Base-by-base conservation (phyloP, 2,797 vertebrate genomes). In the Scolopax rusticola region DNA sequence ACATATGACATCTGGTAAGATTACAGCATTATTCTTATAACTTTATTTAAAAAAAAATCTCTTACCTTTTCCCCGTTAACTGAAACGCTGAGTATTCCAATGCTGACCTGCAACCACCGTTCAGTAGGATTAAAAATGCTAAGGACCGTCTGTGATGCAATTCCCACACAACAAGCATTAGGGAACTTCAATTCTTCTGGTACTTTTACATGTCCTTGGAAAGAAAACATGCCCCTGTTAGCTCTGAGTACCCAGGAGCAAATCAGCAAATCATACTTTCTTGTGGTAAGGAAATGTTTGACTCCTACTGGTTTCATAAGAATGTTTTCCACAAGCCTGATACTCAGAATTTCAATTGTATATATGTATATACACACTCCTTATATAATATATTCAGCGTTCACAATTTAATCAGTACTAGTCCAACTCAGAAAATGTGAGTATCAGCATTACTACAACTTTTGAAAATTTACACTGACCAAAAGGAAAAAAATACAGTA, bases 81-180 rank as follows among this genome's bases (percentile, higher is more conserved):
- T 59, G 98, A 98, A 93, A 99, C 76, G 90, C 98, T 98, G 83
- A 98, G 97, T 83, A 99, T 86, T 40, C 97, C 97, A 82, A 99
- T 97, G 90, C 98, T 98, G 92, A 99, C 99, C 95, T 99, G 99
- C 61, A 99, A 98, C 99, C 99, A 99, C 40, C 98, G 98, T 74
- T 99, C 99, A 27, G 98, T 98, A 18, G 99, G 99, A 92, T 99
- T 99, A 92, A 99, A 99, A 86, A 99, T 97, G 89, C 98, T 98
- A 64, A 99, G 98, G 33, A 98, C 98, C 0, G 98, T 98, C 96
- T 99, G 99, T 2, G 99, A 99, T 50, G 99, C 99, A 80, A 99
- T 99, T 84, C 99, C 99, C 17, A 99, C 98, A 65, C 99, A 99
- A 97, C 99, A 99, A 47, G 99, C 97, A 45, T 98, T 98, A 86